Percentiles rank a stretch among this genome's conserved stretches.
Conservation (phyloP, 2,888 invertebrate genomes). For the Andrena marginata region DNA sequence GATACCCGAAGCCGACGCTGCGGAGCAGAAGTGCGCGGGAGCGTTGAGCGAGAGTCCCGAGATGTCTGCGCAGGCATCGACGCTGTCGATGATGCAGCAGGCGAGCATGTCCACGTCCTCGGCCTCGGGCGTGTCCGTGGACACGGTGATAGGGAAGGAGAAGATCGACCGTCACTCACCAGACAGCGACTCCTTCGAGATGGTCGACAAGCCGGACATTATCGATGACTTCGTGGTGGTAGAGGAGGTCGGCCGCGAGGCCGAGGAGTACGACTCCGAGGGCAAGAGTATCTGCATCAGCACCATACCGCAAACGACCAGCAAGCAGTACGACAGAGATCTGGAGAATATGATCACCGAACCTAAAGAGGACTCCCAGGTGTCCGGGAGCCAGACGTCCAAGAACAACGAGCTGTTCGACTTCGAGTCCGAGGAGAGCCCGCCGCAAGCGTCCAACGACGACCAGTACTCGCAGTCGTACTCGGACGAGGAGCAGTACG, state of each 20-base stretch:
- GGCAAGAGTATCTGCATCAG: slow-evolving; percentile 92
- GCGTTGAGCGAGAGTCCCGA: slow-evolving; percentile 50
- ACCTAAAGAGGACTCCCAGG: slow-evolving; percentile 63
- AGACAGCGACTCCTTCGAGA: slow-evolving; percentile 94
- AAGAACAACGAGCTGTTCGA: slow-evolving; percentile 79
- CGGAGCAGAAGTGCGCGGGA: slow-evolving; percentile 38
- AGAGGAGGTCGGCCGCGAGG: slow-evolving; percentile 95
- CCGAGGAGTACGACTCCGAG: slow-evolving; percentile 92
- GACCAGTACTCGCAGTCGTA: slow-evolving; percentile 82
- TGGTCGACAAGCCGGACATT: slow-evolving; percentile 94
- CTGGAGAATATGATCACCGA: slow-evolving; percentile 85
- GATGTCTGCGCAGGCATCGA: slow-evolving; percentile 58
- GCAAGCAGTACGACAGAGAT: slow-evolving; percentile 87
- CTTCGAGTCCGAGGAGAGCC: slow-evolving; percentile 83
- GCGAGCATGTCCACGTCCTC: slow-evolving; percentile 83
- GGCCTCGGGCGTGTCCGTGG: slow-evolving; percentile 81
- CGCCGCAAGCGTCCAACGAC: slow-evolving; percentile 82
- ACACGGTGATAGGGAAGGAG: slow-evolving; percentile 82
- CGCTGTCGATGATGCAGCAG: slow-evolving; percentile 81
- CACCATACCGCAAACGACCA: slow-evolving; percentile 84
- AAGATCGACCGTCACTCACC: slow-evolving; percentile 87
- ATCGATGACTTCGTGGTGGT: slow-evolving; percentile 95
- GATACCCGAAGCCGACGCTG: slow-evolving; percentile 53
- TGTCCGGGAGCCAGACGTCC: slow-evolving; percentile 57
- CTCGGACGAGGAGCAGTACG: slow-evolving; percentile 83